These are phyloP conservation scores for Scophthalmus maximus DNA, from an alignment of 2,113 vertebrate genomes.

Conservation along the genomic window DNA sequence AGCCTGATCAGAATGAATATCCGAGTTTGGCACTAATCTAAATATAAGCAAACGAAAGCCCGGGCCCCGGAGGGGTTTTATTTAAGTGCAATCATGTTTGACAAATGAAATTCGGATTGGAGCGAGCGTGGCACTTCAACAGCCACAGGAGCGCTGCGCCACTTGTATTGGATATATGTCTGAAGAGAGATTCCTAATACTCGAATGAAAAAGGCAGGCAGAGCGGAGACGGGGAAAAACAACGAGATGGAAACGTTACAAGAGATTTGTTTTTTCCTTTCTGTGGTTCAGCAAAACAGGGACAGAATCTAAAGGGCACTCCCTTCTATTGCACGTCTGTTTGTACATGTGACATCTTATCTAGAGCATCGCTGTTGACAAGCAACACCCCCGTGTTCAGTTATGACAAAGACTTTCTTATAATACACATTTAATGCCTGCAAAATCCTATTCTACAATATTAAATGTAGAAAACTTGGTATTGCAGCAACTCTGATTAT, in stretches of 20 bases:
- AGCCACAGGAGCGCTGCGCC: constrained; percentile 35
- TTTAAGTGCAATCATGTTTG: constrained; percentile 76
- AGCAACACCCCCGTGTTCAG: no score
- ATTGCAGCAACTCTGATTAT: not conserved
- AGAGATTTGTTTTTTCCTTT: not conserved
- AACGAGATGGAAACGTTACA: constrained; percentile 46
- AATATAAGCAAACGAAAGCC: constrained; percentile 62
- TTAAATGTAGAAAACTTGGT: not conserved
- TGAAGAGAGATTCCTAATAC: constrained; percentile 63
- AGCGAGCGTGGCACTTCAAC: constrained; percentile 60
- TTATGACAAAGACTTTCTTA: no score
- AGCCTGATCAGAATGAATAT: constrained; percentile 52
- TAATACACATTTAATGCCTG: not conserved
- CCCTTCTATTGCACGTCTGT: no score
- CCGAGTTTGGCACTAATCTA: constrained; percentile 51
- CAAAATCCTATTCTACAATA: not conserved
- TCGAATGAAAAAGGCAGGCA: constrained; percentile 46
- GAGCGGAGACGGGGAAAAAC: constrained; percentile 40
- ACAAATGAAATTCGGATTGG: constrained; percentile 74
- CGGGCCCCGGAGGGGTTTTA: constrained; percentile 56
- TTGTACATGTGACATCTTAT: no score
- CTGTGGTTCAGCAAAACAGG: not conserved
- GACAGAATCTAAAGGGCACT: no score
- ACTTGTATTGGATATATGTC: constrained; percentile 57
- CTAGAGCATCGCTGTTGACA: no score